Evolutionary conservation across 2,797 vertebrate genomes (phyloP).

Genomic region (Clarias pachynema): DNA sequence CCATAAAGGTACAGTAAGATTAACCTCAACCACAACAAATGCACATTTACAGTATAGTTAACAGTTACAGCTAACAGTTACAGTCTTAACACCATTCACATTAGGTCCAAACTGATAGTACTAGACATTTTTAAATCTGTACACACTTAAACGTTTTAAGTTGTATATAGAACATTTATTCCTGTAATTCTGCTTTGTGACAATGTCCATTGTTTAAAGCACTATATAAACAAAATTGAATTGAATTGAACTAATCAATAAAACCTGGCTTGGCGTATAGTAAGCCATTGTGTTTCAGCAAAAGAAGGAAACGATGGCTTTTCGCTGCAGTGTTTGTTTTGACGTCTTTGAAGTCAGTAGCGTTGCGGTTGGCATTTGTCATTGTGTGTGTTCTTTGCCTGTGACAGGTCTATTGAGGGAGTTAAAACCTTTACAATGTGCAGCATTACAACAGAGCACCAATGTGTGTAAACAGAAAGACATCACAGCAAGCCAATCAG

Average conservation of each 20-base stretch:
- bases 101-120: too few relatives aligned
- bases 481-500: background rate
- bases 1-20: background rate
- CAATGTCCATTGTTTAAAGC: background rate
- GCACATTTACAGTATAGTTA: too few relatives aligned
- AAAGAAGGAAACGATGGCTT: conserved; percentile 31
- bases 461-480: conserved; percentile 30
- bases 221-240: background rate
- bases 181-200: background rate
- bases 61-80: too few relatives aligned
- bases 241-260: background rate
- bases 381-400: conserved; percentile 21
- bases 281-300: conserved; percentile 33
- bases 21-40: too few relatives aligned
- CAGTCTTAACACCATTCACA: too few relatives aligned
- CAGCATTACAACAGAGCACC: conserved; percentile 20
- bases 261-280: conserved; percentile 1
- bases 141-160: too few relatives aligned
- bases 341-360: background rate
- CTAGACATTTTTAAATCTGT: too few relatives aligned
- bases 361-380: conserved; percentile 20
- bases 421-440: conserved; percentile 38
- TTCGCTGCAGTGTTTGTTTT: conserved; percentile 29
- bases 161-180: background rate
- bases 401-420: conserved; percentile 26